Conservation (phyloP, 2,113 vertebrate genomes). For the Toxotes chatareus region DNA sequence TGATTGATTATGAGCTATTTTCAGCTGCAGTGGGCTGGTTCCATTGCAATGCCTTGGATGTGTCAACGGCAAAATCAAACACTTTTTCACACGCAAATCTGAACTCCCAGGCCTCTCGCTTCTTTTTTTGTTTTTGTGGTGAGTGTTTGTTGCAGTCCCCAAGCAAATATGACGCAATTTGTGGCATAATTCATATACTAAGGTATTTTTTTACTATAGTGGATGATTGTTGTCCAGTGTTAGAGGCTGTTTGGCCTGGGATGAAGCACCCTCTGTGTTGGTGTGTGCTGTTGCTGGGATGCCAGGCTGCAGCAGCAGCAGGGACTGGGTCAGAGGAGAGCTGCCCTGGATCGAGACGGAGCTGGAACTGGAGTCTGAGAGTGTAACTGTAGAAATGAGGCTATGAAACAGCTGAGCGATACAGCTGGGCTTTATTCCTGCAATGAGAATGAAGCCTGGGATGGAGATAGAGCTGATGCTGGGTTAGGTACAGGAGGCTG, state of each 20-base stretch:
- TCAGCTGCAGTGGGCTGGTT: slow-evolving; percentile 62
- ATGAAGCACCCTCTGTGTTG: slow-evolving; percentile 28
- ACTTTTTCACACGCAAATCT: slow-evolving; percentile 67
- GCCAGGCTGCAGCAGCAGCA: slow-evolving; percentile 25
- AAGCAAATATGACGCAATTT: slow-evolving; percentile 25
- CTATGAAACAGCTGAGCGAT: slow-evolving; percentile 32
- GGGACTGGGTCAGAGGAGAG: slow-evolving; percentile 17
- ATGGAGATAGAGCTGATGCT: slow-evolving; percentile 14
- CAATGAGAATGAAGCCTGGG: slow-evolving; percentile 3
- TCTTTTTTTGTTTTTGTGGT: not conserved
- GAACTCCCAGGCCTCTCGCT: slow-evolving; percentile 46
- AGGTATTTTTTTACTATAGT: slow-evolving; percentile 15
- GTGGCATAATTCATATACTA: slow-evolving; percentile 17
- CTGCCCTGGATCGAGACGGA: slow-evolving; percentile 23
- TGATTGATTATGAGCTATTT: slow-evolving; percentile 82
- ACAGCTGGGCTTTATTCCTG: slow-evolving; percentile 25
- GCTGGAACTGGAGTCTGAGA: slow-evolving; percentile 26
- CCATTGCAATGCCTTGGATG: slow-evolving; percentile 67
- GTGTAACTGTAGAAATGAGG: slow-evolving; percentile 31
- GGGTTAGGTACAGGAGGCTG: not conserved
- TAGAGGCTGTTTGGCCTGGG: slow-evolving; percentile 17
- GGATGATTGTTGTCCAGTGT: slow-evolving; percentile 14
- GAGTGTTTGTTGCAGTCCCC: slow-evolving; percentile 9
- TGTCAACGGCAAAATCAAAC: slow-evolving; percentile 76
- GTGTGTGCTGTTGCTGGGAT: slow-evolving; percentile 5